Evolutionary conservation across 2,888 invertebrate genomes (phyloP), one percentile per base, ranked within the genome.

Genomic region (Volucella zonaria): DNA sequence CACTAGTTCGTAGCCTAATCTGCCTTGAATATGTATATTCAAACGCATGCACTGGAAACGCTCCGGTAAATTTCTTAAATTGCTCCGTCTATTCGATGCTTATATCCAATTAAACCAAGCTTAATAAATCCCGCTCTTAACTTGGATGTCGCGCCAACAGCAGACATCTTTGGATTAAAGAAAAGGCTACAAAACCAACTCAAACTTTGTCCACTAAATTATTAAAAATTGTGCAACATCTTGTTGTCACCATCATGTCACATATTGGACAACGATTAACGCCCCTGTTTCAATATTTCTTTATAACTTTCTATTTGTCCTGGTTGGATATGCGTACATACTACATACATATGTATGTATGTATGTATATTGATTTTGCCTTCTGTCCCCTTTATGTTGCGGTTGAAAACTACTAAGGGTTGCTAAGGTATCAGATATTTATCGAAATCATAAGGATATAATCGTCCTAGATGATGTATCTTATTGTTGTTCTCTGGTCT

Each of bases 231-330:
- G 3, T 40, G 15, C 47, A 49, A 42, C 40, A 64, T 56, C 66
- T 52, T 38, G 59, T 40, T 59, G 73, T 79, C 68, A 62, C 54
- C 66, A 74, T 56, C 42, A 67, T 12, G 52, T 58, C 85, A 85
- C 85, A 85, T 85, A 85, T 85, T 85, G 85, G 85, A 76, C 85
- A 85, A 76, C 81, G 75, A 85, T 85, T 81, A 85, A 85, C 85
- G 68, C 85, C 81, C 85, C 62, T 81, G 85, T 77, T 66, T 40
- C 71, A 62, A 62, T 45, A 75, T 49, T n/a, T 31, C 12, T 2
- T 43, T 3, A 58, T 49, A 42, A 47, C 66, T 75, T 81, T 85
- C 76, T 75, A 80, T 80, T 76, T 67, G 54, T 12, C 62, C 23
- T 64, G 23, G 8, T 40, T 45, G 18, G 18, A 2, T 23, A 23